Conservation (phyloP, 2,113 vertebrate genomes). For the Chiloscyllium plagiosum region DNA sequence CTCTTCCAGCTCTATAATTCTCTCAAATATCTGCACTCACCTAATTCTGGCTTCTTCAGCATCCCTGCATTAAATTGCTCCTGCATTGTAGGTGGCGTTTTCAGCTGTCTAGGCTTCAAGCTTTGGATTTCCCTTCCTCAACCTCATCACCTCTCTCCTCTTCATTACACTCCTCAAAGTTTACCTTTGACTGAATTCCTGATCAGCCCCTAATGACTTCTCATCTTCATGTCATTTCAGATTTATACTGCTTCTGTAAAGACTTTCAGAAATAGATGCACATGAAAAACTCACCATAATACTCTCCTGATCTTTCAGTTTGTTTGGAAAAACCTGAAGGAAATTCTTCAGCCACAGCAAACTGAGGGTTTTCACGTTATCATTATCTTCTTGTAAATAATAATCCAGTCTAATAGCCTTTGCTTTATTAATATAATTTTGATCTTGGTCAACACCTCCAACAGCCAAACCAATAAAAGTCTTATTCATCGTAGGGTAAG, state of each 20-base stretch:
- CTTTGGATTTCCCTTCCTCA: too few species aligned
- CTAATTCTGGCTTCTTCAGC: too few species aligned
- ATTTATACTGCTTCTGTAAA: neutral
- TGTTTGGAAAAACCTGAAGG: neutral
- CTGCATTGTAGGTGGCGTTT: too few species aligned
- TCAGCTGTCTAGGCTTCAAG: too few species aligned
- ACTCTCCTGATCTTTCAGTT: neutral
- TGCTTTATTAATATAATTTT: slow-evolving; percentile 45
- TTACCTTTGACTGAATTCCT: too few species aligned
- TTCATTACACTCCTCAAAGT: too few species aligned
- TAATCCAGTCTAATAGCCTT: slow-evolving; percentile 61
- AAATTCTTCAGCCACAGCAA: slow-evolving; percentile 47
- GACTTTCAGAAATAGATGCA: too few species aligned
- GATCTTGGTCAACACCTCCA: slow-evolving; percentile 50
- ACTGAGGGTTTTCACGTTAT: slow-evolving; percentile 40
- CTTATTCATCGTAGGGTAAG: slow-evolving; percentile 47
- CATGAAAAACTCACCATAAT: neutral
- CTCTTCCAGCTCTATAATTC: too few species aligned
- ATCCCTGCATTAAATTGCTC: neutral
- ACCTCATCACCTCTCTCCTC: too few species aligned
- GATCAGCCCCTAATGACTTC: neutral
- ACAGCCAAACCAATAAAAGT: slow-evolving; percentile 51
- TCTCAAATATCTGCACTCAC: too few species aligned
- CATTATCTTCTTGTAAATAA: slow-evolving; percentile 51
- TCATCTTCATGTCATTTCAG: neutral